Evolutionary conservation across 2,888 invertebrate genomes (phyloP).

Genomic region (Conus canariensis): DNA sequence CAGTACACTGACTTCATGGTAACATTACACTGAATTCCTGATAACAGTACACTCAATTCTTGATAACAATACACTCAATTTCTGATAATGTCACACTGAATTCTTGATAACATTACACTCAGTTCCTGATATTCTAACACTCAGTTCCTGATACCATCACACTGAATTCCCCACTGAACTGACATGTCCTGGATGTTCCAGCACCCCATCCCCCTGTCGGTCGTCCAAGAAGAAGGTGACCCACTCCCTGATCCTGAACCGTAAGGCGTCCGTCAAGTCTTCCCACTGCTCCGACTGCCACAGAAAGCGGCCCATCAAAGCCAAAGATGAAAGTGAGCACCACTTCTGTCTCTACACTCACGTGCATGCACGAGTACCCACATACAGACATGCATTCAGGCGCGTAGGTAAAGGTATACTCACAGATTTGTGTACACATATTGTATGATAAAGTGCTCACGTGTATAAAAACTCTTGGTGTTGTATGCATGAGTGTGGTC

Average conservation of each 20-base stretch:
- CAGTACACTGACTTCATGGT: no score
- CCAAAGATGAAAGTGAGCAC: conserved; percentile 75
- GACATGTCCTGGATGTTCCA: conserved; percentile 12
- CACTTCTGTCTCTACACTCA: conserved; percentile 9
- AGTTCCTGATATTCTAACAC: no score
- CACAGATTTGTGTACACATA: neutral
- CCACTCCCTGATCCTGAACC: conserved; percentile 55
- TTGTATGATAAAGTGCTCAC: no score
- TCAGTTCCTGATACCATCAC: no score
- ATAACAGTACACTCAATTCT: no score
- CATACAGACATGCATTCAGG: neutral
- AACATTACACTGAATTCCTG: no score
- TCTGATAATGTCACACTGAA: no score
- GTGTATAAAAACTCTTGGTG: no score
- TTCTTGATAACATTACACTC: no score
- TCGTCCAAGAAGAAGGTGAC: conserved; percentile 50
- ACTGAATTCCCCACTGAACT: no score
- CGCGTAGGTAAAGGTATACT: neutral
- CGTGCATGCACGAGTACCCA: neutral
- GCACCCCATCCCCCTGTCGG: conserved; percentile 45
- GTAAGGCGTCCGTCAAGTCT: conserved; percentile 60
- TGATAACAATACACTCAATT: no score
- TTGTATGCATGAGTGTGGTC: no score
- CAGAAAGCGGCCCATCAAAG: conserved; percentile 68
- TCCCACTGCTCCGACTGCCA: conserved; percentile 50